These are phyloP conservation scores for Caenorhabditis uteleia DNA, from an alignment of 2,888 invertebrate species.

Conservation along the genomic window DNA sequence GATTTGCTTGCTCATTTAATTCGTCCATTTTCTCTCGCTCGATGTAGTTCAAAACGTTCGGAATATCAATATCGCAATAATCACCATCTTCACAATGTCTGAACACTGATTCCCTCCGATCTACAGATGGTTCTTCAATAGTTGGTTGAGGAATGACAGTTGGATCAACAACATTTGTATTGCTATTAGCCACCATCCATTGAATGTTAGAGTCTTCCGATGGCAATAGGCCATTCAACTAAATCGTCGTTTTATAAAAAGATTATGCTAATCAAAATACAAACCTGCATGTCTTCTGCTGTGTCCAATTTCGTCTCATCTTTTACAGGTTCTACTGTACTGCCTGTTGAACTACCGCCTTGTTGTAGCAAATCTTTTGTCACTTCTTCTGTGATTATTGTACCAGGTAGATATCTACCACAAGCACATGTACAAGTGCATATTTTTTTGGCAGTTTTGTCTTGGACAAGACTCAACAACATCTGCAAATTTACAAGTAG, in stretches of 20 bases:
- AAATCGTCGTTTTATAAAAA: constrained; percentile 3
- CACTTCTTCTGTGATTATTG: constrained; percentile 63
- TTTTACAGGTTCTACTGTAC: constrained; percentile 19
- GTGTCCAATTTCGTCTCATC: constrained; percentile 44
- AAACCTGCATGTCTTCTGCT: constrained; percentile 49
- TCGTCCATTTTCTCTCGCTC: constrained; percentile 31
- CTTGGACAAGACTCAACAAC: constrained; percentile 46
- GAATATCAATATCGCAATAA: no score
- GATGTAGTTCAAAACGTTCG: no score
- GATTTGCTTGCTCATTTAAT: constrained; percentile 20
- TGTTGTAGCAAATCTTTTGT: constrained; percentile 44
- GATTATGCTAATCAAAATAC: background rate
- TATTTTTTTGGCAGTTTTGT: constrained; percentile 19
- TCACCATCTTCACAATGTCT: no score
- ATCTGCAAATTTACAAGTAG: no score
- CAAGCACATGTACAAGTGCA: constrained; percentile 54
- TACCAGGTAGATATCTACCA: constrained; percentile 61
- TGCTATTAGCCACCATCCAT: no score
- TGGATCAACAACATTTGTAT: constrained; percentile 43
- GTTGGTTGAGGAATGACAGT: no score
- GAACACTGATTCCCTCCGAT: constrained; percentile 25
- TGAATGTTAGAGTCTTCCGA: constrained; percentile 36
- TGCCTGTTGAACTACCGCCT: constrained; percentile 37
- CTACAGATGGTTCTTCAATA: constrained; percentile 5
- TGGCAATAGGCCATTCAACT: constrained; percentile 49